Evolutionary conservation across 1,140 invertebrate genomes (phyloP), one percentile per base, ranked within the genome.

Genomic region (Eurytemora carolleeae): DNA sequence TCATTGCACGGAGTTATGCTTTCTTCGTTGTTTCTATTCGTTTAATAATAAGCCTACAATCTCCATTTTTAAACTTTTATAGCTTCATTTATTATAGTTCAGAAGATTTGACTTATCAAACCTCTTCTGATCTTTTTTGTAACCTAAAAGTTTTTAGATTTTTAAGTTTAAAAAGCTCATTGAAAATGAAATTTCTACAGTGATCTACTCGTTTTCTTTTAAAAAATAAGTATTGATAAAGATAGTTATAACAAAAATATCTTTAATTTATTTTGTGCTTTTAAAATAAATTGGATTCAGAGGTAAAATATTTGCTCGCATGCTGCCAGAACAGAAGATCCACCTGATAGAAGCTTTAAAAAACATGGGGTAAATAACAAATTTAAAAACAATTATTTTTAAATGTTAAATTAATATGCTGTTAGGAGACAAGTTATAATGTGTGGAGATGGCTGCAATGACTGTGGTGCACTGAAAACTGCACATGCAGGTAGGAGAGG

Each of bases 381-480:
- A 24, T 66, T 18, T 17, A 20, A 58, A 22, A 57, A 1, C 0
- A 20, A 1, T 16, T 19, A 17, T n/a, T 1, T 0, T 62, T 53
- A 22, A n/a, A 19, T n/a, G 19, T 61, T n/a, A n/a, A 19, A 24
- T 24, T 16, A n/a, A 26, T 53, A 53, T 55, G 55, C 16, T 44
- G 31, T 44, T 57, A 69, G 68, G 2, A 64, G 62, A 25, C 72
- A 71, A 24, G 77, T 79, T 16, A 76, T 75, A 1, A 80, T 80
- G 78, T 80, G 79, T 68, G 78, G 78, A 24, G 79, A 80, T 69
- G 78, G 79, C 23, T 78, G 78, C 2, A 80, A 80, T 69, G 78
- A 80, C 67, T 79, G 78, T 70, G 77, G 76, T 26, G 76, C 76
- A 15, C 65, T 77, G 63, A 77, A 76, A 65, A 71, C 72, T 24